Conservation (phyloP, 2,797 vertebrate species). For the Gallirallus australis region DNA sequence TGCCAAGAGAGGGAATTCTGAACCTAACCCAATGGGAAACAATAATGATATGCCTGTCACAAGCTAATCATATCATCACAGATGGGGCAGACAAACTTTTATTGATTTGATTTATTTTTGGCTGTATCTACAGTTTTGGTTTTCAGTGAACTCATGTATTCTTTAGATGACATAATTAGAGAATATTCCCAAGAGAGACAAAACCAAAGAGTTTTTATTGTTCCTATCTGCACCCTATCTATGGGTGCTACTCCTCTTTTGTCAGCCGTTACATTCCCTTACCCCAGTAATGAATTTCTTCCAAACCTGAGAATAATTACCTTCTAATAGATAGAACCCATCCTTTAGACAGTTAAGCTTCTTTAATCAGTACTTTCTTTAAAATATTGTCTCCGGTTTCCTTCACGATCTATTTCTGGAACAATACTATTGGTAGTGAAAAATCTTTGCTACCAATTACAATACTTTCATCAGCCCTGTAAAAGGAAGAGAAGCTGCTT, state of each 20-base stretch:
- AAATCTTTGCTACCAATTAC: slow-evolving; percentile 23
- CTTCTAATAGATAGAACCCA: background rate
- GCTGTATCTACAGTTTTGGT: background rate
- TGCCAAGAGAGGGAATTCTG: background rate
- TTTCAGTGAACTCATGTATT: background rate
- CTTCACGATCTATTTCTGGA: background rate
- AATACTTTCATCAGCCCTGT: slow-evolving; percentile 41
- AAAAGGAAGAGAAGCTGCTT: slow-evolving; percentile 55
- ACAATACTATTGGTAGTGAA: background rate
- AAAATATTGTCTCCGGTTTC: background rate
- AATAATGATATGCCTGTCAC: background rate
- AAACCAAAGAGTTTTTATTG: background rate
- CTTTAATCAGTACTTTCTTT: background rate
- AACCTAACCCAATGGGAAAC: background rate
- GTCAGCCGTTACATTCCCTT: background rate
- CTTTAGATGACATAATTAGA: background rate
- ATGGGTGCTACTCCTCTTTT: background rate
- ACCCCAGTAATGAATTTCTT: background rate
- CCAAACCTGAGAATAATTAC: background rate
- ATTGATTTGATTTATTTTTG: background rate
- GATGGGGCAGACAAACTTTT: background rate
- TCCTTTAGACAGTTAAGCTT: background rate
- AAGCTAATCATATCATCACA: background rate
- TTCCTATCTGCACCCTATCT: background rate
- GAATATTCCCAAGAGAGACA: background rate